Evolutionary conservation across 1,140 invertebrate species (phyloP), one percentile per base, ranked within the genome.

Genomic region (Cherax destructor): DNA sequence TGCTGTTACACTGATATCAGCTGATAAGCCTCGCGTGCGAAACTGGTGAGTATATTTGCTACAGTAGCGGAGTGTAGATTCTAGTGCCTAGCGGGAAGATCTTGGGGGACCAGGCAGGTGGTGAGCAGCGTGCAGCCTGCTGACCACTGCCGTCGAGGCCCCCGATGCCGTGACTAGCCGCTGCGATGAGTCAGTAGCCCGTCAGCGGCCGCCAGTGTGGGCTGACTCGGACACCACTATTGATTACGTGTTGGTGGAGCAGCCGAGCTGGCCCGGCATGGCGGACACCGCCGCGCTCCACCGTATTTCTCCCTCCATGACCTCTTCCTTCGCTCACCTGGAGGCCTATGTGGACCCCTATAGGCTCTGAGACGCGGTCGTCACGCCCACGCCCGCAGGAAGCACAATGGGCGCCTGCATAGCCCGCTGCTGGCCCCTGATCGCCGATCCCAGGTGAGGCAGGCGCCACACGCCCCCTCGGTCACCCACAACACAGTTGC

Each of bases 141-240:
- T 65, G 47, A 79, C 16, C 77, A 79, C 77, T 4, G 16, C 77
- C 0, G 16, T 47, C 50, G 50, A 56, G 77, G 77, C 21, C 47
- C 41, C 77, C 77, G 21, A 30, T 30, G 69, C 79, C 79, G 79
- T 50, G 79, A 56, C 79, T 30, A 9, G 52, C 79, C 83, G 18
- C 41, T 84, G 61, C 85, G 41, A 86, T 86, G 85, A 86, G 85
- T 86, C 85, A 86, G 85, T 86, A 78, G 72, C 50, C 85, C 85
- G 85, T 72, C 85, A 86, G 72, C 72, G 85, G 52, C 85, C 85
- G 85, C 74, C 74, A 86, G 85, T 78, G 85, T 86, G 85, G 85
- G 85, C 85, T 61, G 74, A 5, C 74, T 86, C 85, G 85, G 74
- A 78, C 85, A 78, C 74, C 13, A 78, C 85, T 77, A 86, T 86